Evolutionary conservation across 2,888 invertebrate genomes (phyloP).

Genomic region (Ethmia dodecea): DNA sequence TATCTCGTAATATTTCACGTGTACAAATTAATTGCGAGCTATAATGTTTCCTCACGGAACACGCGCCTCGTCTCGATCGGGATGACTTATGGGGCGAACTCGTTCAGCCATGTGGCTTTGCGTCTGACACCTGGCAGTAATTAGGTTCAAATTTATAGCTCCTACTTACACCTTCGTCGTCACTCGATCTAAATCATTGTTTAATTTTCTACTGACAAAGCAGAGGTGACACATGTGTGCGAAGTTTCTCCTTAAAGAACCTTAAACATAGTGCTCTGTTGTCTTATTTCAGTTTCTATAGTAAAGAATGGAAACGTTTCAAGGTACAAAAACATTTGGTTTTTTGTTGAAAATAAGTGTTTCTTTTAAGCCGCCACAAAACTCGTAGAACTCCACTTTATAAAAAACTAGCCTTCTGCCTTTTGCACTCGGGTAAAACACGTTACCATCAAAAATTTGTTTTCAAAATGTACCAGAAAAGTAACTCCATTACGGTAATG

Average conservation of each 20-base stretch:
- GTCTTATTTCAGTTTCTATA: too few species aligned
- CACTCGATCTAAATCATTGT: conserved; percentile 34
- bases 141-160: conserved; percentile 62
- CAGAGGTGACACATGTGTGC: not conserved
- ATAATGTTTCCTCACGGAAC: conserved; percentile 4
- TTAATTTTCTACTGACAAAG: conserved; percentile 25
- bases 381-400: too few species aligned
- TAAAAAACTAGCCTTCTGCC: too few species aligned
- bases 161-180: conserved; percentile 42
- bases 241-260: too few species aligned
- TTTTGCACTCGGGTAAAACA: too few species aligned
- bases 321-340: too few species aligned
- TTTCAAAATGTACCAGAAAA: conserved; percentile 54
- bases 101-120: conserved; percentile 53
- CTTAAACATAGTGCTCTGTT: too few species aligned
- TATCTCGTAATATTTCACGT: conserved; percentile 1
- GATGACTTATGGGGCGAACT: conserved; percentile 61
- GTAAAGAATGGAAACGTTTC: too few species aligned
- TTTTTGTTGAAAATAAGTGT: too few species aligned
- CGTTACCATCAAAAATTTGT: too few species aligned
- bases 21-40: conserved; percentile 3
- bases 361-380: too few species aligned
- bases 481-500: conserved; percentile 68
- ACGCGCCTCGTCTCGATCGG: conserved; percentile 44
- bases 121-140: conserved; percentile 66